These are phyloP conservation scores for Drosophila mimetica DNA, from an alignment of 2,888 invertebrate species.

Conservation along the genomic window DNA sequence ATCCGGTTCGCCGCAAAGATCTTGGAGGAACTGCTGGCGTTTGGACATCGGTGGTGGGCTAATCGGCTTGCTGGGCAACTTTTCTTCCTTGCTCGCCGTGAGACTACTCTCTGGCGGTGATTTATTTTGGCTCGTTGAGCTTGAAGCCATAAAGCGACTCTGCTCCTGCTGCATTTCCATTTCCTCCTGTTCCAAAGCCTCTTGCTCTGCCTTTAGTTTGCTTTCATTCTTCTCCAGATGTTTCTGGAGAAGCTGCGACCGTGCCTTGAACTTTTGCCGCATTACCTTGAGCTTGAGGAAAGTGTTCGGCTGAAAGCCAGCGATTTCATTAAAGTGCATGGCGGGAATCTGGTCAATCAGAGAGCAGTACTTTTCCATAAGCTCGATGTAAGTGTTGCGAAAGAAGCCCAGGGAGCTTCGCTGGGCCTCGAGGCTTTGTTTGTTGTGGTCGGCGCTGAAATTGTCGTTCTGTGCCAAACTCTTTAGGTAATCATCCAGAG, in stretches of 20 bases:
- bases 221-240: constrained; percentile 71
- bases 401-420: constrained; percentile 73
- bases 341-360: constrained; percentile 88
- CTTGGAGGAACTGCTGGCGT: constrained; percentile 8
- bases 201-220: constrained; percentile 49
- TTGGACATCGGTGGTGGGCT: not conserved
- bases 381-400: constrained; percentile 86
- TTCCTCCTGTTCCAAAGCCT: constrained; percentile 75
- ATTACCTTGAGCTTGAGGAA: constrained; percentile 87
- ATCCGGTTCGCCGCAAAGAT: constrained; percentile 24
- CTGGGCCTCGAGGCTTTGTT: constrained; percentile 65
- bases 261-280: constrained; percentile 87
- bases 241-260: constrained; percentile 84
- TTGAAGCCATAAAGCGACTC: not conserved
- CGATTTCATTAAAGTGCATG: constrained; percentile 86
- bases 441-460: constrained; percentile 62
- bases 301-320: constrained; percentile 86
- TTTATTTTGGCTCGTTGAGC: not conserved
- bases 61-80: not conserved
- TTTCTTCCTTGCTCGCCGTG: constrained; percentile 1
- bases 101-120: not conserved
- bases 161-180: constrained; percentile 69
- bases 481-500: constrained; percentile 73
- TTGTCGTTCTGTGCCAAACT: constrained; percentile 76
- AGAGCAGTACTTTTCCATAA: constrained; percentile 87